Evolutionary conservation across 2,888 invertebrate genomes (phyloP).

Genomic region (Andrena bucephala): DNA sequence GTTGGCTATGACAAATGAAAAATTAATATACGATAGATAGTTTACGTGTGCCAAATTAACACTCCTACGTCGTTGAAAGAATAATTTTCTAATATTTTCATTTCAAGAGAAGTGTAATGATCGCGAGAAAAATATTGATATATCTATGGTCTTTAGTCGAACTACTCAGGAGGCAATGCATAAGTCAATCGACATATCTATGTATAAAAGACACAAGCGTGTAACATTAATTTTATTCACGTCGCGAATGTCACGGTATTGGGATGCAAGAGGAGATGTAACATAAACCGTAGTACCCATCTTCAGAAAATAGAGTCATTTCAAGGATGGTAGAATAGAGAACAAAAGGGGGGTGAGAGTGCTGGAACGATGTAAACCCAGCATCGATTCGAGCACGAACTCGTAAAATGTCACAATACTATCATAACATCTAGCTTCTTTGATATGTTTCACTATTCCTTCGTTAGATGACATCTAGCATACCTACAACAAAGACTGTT

Average conservation of each 20-base stretch:
- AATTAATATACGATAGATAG: too few relatives aligned
- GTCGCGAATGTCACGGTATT: conserved; percentile 10
- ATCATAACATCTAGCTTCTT: conserved; percentile 65
- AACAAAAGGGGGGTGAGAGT: conserved; percentile 23
- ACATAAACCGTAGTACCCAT: conserved; percentile 30
- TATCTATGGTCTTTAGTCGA: too few relatives aligned
- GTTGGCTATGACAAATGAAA: too few relatives aligned
- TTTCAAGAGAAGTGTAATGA: too few relatives aligned
- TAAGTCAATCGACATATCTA: neutral
- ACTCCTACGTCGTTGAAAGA: too few relatives aligned
- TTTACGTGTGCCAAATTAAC: too few relatives aligned
- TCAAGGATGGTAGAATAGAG: conserved; percentile 29
- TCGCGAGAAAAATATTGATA: too few relatives aligned
- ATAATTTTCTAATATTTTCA: too few relatives aligned
- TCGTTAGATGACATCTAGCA: conserved; percentile 33
- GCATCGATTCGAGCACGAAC: conserved; percentile 61
- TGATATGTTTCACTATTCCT: conserved; percentile 42
- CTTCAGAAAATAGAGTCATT: conserved; percentile 60
- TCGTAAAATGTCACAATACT: conserved; percentile 74
- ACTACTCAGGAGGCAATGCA: neutral
- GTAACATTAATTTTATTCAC: conserved; percentile 9
- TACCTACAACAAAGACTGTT: conserved; percentile 27
- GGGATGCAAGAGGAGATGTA: neutral
- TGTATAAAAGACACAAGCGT: neutral
- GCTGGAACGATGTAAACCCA: conserved; percentile 41